These are phyloP conservation scores for Caerostris extrusa DNA, from an alignment of 1,140 invertebrate species.

Conservation along the genomic window DNA sequence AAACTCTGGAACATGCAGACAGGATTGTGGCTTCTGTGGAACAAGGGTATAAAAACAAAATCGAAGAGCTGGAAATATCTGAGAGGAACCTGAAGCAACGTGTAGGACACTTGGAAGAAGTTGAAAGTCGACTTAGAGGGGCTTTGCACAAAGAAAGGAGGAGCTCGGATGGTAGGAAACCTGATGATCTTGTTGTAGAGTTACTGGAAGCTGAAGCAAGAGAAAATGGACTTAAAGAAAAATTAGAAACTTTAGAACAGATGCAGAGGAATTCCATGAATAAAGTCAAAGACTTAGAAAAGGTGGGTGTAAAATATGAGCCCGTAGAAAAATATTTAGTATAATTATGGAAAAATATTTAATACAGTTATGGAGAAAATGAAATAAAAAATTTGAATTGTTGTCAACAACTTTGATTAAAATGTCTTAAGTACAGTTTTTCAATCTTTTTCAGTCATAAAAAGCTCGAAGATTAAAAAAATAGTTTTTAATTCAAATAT, in stretches of 20 bases:
- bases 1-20: conserved; percentile 88
- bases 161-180: conserved; percentile 78
- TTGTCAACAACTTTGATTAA: too few relatives aligned
- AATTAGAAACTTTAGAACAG: conserved; percentile 52
- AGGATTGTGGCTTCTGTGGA: conserved; percentile 88
- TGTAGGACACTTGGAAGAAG: conserved; percentile 79
- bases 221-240: conserved; percentile 72
- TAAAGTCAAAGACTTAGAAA: conserved; percentile 79
- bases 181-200: conserved; percentile 79
- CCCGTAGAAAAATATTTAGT: background rate
- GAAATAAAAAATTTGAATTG: too few relatives aligned
- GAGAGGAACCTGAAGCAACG: conserved; percentile 76
- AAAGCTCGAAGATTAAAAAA: too few relatives aligned
- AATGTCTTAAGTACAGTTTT: too few relatives aligned
- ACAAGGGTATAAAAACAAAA: conserved; percentile 84
- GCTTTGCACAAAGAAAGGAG: conserved; percentile 77
- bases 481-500: too few relatives aligned
- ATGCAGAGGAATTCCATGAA: conserved; percentile 45
- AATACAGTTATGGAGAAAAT: background rate
- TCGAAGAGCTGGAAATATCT: conserved; percentile 81
- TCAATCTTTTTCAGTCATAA: too few relatives aligned
- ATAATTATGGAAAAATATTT: background rate
- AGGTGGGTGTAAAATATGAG: conserved; percentile 55
- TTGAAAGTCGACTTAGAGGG: conserved; percentile 79
- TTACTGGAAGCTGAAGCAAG: conserved; percentile 79